phyloP scores from a whole-genome alignment of 1,140 invertebrate genomes.

The Drosophila neocordata region DNA sequence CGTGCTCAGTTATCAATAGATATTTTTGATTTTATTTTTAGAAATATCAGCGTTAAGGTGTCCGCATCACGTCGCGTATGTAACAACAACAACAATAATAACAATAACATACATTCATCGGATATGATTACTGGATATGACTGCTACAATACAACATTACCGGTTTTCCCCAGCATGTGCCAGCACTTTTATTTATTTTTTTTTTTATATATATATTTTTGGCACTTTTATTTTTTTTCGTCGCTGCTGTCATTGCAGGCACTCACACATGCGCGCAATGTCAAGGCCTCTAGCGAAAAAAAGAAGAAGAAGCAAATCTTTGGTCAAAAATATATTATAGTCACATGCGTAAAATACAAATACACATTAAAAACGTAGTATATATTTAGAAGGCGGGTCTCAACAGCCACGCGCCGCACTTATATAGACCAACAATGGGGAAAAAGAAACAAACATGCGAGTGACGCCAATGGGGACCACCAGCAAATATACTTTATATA shows the following conservation, averaged over 20 bases:
- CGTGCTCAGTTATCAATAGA: slow-evolving; percentile 64
- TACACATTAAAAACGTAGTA: not conserved
- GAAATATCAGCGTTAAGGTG: slow-evolving; percentile 40
- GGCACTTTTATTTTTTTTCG: slow-evolving; percentile 22
- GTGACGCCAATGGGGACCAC: slow-evolving; percentile 37
- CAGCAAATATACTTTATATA: slow-evolving; percentile 8
- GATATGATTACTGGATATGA: slow-evolving; percentile 17
- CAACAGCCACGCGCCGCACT: slow-evolving; percentile 34
- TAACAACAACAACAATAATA: slow-evolving; percentile 61
- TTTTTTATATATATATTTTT: slow-evolving; percentile 11
- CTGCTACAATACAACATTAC: slow-evolving; percentile 24
- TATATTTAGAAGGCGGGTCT: slow-evolving; percentile 11
- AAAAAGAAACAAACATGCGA: slow-evolving; percentile 3
- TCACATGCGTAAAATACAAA: slow-evolving; percentile 32
- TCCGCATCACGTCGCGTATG: slow-evolving; percentile 28
- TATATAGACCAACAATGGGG: slow-evolving; percentile 6
- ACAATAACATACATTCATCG: slow-evolving; percentile 42
- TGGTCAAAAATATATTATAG: slow-evolving; percentile 49
- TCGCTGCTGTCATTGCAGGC: slow-evolving; percentile 18
- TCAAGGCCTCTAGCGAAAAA: slow-evolving; percentile 41
- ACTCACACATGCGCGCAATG: slow-evolving; percentile 55
- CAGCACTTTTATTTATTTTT: slow-evolving; percentile 19
- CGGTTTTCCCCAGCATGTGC: slow-evolving; percentile 50
- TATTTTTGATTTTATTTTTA: slow-evolving; percentile 61
- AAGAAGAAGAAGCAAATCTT: slow-evolving; percentile 14